Evolutionary conservation across 2,797 vertebrate species (phyloP), one percentile per base, ranked within the genome.

Genomic region (Mastacembelus armatus): DNA sequence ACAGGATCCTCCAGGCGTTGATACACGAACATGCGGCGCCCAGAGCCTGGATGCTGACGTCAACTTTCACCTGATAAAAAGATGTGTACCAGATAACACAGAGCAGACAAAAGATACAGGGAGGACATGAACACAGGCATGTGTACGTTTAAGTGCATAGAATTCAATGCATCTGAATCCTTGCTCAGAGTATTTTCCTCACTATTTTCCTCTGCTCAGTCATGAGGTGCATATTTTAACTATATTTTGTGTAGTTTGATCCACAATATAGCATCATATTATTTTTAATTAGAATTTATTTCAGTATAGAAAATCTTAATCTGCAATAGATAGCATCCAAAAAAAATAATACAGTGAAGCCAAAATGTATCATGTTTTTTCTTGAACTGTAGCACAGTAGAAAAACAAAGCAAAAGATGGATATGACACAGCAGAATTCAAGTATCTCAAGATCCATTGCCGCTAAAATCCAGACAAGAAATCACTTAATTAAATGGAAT

Each of bases 1-100:
- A 7, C 84, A 88, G 87, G 80, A 42, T 67, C 65, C 60, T 58
- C 10, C 45, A 50, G 66, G 84, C 77, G 47, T 21, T 40, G 73
- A 70, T 2, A 68, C 33, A 1, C 66, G 67, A 51, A 67, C 35
- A 59, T 15, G 47, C 10, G 14, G 55, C 57, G 1, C 21, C 10
- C 1, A 45, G 51, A 60, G 21, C 26, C 51, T 2, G 24, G 58
- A 10, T 40, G 1, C 10, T 2, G 44, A 44, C 7, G 32, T 51
- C 54, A 47, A 22, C 3, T 26, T n/a, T 65, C 50, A 5, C 16
- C 42, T 11, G 57, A 63, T 52, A 24, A 33, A 0, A 21, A 29
- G 62, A 68, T 7, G 48, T 64, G 43, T 66, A 47, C 19, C 38
- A 65, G 40, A 68, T 21, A 54, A 70, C 61, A 49, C 40, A 12